Conservation (phyloP, 2,888 invertebrate genomes). For the Troglohyphantes excavatus region DNA sequence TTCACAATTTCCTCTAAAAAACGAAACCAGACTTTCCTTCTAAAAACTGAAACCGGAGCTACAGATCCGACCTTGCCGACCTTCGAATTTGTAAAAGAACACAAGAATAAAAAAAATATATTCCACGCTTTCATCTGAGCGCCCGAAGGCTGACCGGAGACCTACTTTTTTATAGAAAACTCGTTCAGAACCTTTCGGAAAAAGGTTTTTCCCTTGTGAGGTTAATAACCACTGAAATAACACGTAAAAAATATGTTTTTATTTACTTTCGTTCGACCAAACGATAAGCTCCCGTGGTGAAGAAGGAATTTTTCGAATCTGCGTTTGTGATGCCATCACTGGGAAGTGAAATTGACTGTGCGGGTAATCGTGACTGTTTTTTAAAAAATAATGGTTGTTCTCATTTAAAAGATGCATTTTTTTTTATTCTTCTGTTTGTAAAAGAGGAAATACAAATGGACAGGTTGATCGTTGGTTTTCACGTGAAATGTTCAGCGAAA, state of each 20-base stretch:
- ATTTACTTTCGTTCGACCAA: background rate
- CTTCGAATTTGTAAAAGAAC: background rate
- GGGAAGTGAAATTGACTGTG: background rate
- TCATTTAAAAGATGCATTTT: too few species aligned
- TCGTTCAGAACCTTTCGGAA: background rate
- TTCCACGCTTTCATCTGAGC: too few species aligned
- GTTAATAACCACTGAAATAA: constrained; percentile 37
- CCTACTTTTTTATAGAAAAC: constrained; percentile 46
- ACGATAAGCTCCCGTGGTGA: constrained; percentile 1
- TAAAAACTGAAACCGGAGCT: constrained; percentile 43
- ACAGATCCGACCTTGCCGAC: constrained; percentile 6
- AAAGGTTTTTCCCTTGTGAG: background rate
- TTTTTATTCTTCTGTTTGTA: too few species aligned
- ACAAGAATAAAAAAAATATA: background rate
- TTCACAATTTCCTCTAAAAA: constrained; percentile 20
- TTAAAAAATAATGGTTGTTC: constrained; percentile 20
- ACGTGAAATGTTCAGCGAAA: too few species aligned
- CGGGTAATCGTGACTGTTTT: background rate
- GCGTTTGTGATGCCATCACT: background rate
- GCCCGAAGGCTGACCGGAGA: constrained; percentile 39
- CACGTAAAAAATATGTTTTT: constrained; percentile 16
- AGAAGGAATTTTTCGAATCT: background rate
- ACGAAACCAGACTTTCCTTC: constrained; percentile 13
- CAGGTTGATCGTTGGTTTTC: too few species aligned
- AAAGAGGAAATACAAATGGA: too few species aligned